Percentiles rank a stretch among this genome's conserved stretches.
Evolutionary conservation across 2,113 vertebrate genomes (phyloP).

Genomic region (Menura novaehollandiae): DNA sequence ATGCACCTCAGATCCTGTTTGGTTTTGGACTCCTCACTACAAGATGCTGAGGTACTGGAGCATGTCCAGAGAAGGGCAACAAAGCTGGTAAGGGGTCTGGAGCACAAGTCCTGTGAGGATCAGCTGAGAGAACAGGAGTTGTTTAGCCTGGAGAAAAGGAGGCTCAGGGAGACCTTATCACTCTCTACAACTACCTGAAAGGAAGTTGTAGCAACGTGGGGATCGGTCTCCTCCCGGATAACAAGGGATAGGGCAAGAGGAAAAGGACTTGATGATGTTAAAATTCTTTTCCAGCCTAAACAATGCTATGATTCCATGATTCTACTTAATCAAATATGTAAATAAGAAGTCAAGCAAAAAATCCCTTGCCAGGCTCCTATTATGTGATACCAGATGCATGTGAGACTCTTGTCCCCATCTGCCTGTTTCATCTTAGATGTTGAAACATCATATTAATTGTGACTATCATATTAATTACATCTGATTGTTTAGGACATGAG

Average conservation of each 20-base stretch:
- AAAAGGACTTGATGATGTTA: not conserved
- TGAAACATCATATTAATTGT: constrained; percentile 72
- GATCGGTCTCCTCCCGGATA: rapidly evolving
- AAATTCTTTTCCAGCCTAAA: not conserved
- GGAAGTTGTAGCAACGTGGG: not conserved
- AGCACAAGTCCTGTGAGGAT: not conserved
- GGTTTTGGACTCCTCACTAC: not conserved
- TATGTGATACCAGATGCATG: constrained; percentile 67
- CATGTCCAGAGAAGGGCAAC: not conserved
- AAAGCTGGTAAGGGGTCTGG: not conserved
- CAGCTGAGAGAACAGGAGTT: not conserved
- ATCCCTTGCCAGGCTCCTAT: constrained; percentile 43
- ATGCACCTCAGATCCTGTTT: rapidly evolving
- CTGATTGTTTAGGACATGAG: constrained; percentile 56
- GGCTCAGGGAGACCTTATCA: rapidly evolving
- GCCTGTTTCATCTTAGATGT: constrained; percentile 63
- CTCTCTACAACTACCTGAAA: not conserved
- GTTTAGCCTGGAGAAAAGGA: not conserved
- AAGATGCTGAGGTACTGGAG: not conserved
- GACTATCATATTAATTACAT: constrained; percentile 67
- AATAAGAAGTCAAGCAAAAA: constrained; percentile 49
- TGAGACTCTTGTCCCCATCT: constrained; percentile 64
- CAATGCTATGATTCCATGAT: not conserved
- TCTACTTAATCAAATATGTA: constrained; percentile 60
- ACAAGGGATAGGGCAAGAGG: not conserved